A percentile compares a stretch with the other conserved stretches of the same genome.
Evolutionary conservation across 2,797 vertebrate genomes (phyloP).

Genomic region (Poeciliopsis infans): DNA sequence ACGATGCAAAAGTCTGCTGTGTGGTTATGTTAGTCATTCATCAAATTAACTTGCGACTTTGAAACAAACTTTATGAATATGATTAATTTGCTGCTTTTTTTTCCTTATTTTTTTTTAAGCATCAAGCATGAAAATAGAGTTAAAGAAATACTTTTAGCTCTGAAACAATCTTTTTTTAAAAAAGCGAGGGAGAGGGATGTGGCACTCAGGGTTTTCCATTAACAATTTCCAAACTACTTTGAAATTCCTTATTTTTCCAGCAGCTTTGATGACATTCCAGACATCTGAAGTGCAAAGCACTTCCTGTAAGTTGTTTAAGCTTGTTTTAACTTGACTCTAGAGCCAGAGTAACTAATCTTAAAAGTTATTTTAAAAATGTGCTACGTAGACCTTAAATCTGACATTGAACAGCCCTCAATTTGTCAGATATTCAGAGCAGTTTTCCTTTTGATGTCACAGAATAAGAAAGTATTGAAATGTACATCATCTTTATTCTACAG

Average conservation of each 20-base stretch:
- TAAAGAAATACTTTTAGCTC: constrained; percentile 1
- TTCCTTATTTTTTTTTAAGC: constrained; percentile 24
- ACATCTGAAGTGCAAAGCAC: not conserved
- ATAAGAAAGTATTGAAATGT: not conserved
- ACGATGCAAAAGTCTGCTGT: constrained; percentile 7
- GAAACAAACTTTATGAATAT: constrained; percentile 8
- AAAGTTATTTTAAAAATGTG: not conserved
- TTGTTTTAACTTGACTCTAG: not conserved
- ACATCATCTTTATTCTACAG: not conserved
- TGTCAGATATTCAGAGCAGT: not conserved
- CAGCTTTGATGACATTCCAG: not conserved
- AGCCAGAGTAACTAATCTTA: not conserved
- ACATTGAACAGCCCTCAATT: not conserved
- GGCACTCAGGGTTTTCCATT: constrained; percentile 29
- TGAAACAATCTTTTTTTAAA: not conserved
- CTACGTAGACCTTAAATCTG: not conserved
- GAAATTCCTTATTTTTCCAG: not conserved
- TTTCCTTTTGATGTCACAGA: not conserved
- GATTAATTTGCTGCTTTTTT: constrained; percentile 20
- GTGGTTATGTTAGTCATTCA: constrained; percentile 5
- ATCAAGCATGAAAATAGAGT: constrained; percentile 32
- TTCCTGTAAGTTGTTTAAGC: not conserved
- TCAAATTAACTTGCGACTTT: not conserved
- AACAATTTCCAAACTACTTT: not conserved
- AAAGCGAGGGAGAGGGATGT: constrained; percentile 11